phyloP scores from a whole-genome alignment of 2,113 vertebrate species.

The Cinclus cinclus region DNA sequence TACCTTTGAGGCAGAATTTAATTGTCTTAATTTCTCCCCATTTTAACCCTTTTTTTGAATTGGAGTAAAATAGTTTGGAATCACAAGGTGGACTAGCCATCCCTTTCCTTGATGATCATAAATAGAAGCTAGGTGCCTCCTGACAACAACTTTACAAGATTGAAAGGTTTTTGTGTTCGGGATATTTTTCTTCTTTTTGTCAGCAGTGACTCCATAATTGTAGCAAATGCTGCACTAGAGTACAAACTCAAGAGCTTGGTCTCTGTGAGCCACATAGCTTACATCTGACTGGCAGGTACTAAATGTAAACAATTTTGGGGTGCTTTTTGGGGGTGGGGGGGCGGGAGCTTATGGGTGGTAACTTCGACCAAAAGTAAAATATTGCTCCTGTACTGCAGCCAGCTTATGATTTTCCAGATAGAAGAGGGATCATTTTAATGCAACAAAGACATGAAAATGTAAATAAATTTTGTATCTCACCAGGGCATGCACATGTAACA shows the following conservation, averaged over 20 bases:
- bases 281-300: slow-evolving; percentile 67
- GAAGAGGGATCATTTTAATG: slow-evolving; percentile 67
- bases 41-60: background rate
- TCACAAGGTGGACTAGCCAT: background rate
- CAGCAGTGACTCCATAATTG: slow-evolving; percentile 70
- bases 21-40: slow-evolving; percentile 9
- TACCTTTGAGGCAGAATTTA: slow-evolving; percentile 21
- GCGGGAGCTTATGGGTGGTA: slow-evolving; percentile 49
- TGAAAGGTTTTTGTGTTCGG: slow-evolving; percentile 56
- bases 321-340: slow-evolving; percentile 48
- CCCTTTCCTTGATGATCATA: slow-evolving; percentile 16
- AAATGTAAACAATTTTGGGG: slow-evolving; percentile 55
- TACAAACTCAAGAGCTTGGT: slow-evolving; percentile 69
- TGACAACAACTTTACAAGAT: slow-evolving; percentile 55
- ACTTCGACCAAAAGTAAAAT: slow-evolving; percentile 74
- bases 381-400: slow-evolving; percentile 76
- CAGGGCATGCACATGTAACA: background rate
- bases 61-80: slow-evolving; percentile 20
- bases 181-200: slow-evolving; percentile 60
- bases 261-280: slow-evolving; percentile 51
- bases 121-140: slow-evolving; percentile 75
- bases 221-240: slow-evolving; percentile 81
- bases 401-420: slow-evolving; percentile 61
- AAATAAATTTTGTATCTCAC: slow-evolving; percentile 52
- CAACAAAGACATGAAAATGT: slow-evolving; percentile 37